phyloP scores from a whole-genome alignment of 1,140 invertebrate species.

The Drosophila funebris region DNA sequence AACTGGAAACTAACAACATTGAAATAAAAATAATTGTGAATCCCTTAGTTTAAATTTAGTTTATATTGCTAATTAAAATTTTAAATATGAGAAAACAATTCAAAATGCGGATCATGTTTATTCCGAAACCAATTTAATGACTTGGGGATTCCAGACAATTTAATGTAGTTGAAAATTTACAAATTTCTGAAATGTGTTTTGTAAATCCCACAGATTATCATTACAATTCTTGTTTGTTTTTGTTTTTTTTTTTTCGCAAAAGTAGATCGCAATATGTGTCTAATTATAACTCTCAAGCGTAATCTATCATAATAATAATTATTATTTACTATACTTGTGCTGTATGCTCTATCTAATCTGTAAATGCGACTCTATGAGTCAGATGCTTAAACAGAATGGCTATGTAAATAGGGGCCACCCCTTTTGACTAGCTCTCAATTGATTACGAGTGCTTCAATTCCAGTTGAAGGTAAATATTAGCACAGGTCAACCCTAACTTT shows the following conservation, averaged over 20 bases:
- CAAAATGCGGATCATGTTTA: no score
- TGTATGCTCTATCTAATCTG: conserved; percentile 30
- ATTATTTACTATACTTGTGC: conserved; percentile 1
- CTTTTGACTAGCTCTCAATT: conserved; percentile 45
- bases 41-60: no score
- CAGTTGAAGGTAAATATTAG: conserved; percentile 69
- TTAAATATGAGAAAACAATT: no score
- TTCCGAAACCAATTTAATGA: no score
- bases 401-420: conserved; percentile 20
- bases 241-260: background rate
- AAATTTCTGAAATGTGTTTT: no score
- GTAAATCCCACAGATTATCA: background rate
- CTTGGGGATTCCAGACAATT: no score
- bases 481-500: conserved; percentile 35
- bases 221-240: background rate
- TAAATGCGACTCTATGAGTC: conserved; percentile 29
- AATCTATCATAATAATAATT: conserved; percentile 17
- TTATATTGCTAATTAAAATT: no score
- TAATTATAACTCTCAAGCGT: background rate
- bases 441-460: conserved; percentile 62
- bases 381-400: conserved; percentile 8
- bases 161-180: no score
- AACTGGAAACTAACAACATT: no score
- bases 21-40: no score
- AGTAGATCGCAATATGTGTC: background rate